phyloP scores from a whole-genome alignment of 2,797 vertebrate genomes.

The Margarornis squamiger region DNA sequence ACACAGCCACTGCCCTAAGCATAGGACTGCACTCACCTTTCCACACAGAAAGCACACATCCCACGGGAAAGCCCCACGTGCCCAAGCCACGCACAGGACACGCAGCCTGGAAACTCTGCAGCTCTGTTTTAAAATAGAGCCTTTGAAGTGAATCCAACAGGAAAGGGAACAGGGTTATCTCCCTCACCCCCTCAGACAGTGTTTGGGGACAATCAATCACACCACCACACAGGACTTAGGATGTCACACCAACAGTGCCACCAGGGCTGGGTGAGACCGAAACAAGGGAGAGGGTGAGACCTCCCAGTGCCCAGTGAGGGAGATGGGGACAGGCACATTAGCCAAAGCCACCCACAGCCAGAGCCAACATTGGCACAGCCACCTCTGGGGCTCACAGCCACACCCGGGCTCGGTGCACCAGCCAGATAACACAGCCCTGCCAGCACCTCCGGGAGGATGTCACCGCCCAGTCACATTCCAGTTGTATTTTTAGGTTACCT shows the following conservation, averaged over 20 bases:
- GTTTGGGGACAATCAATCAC: background rate
- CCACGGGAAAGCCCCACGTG: background rate
- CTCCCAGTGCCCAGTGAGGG: background rate
- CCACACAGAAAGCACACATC: background rate
- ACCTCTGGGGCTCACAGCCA: background rate
- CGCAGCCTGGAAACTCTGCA: background rate
- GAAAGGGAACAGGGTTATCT: background rate
- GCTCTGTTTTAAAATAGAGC: background rate
- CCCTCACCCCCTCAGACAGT: accelerated
- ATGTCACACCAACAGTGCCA: background rate
- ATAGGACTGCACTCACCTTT: accelerated
- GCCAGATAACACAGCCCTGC: slow-evolving; percentile 3
- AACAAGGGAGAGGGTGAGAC: background rate
- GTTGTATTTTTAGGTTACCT: slow-evolving; percentile 32
- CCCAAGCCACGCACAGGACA: background rate
- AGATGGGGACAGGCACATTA: background rate
- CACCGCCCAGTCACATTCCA: background rate
- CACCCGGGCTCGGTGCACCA: background rate
- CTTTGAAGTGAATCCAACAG: background rate
- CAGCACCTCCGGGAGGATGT: background rate
- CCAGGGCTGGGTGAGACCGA: accelerated
- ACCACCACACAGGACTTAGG: accelerated
- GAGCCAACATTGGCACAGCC: background rate
- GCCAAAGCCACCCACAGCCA: background rate
- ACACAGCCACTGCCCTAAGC: background rate